Conservation (phyloP, 2,113 vertebrate species). For the Microcebus ravelobensis region DNA sequence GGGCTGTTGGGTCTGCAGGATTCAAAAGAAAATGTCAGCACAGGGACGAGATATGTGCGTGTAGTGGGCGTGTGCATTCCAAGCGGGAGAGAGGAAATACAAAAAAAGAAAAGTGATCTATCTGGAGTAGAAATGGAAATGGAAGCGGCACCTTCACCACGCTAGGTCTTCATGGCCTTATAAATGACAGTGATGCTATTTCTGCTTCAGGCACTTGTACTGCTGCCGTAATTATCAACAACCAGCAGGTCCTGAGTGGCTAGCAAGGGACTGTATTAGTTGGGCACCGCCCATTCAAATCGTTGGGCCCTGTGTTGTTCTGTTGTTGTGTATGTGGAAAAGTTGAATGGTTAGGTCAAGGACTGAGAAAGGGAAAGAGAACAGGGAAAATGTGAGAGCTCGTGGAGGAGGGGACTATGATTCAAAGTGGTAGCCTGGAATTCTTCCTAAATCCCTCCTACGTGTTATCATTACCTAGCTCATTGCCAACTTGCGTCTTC, state of each 20-base stretch:
- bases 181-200: background rate
- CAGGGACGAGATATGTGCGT: background rate
- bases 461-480: background rate
- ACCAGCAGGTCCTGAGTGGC: background rate
- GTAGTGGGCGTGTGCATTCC: background rate
- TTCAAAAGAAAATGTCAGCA: constrained; percentile 38
- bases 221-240: background rate
- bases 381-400: background rate
- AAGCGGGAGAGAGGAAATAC: background rate
- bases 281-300: background rate
- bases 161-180: background rate
- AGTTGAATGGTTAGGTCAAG: background rate
- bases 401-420: background rate
- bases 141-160: background rate
- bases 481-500: background rate
- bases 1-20: constrained; percentile 85
- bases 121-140: background rate
- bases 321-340: background rate
- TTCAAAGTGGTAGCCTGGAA: background rate
- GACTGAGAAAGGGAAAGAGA: background rate
- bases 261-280: background rate
- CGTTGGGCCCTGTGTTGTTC: background rate
- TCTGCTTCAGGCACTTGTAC: background rate
- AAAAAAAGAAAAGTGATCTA: background rate
- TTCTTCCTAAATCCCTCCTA: background rate